Conservation (phyloP, 2,797 vertebrate genomes). For the Notolabrus celidotus region DNA sequence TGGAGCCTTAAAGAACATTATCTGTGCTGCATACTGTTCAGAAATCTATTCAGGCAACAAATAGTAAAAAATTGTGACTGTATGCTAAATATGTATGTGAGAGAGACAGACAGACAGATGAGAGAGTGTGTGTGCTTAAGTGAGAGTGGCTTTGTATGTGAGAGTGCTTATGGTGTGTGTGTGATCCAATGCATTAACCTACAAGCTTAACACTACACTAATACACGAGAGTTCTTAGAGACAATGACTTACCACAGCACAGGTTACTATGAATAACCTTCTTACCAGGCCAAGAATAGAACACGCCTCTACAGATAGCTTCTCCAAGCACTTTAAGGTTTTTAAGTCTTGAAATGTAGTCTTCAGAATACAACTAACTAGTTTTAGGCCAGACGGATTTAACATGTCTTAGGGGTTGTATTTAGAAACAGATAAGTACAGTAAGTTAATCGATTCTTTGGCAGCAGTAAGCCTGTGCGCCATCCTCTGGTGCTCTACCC, state of each 20-base stretch:
- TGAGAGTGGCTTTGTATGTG: background rate
- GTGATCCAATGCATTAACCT: slow-evolving; percentile 44
- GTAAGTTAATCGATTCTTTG: background rate
- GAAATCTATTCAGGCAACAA: too few species aligned
- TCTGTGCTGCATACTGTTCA: too few species aligned
- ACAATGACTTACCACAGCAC: slow-evolving; percentile 30
- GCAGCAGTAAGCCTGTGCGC: slow-evolving; percentile 6
- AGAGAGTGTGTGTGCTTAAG: too few species aligned
- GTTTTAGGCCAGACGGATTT: slow-evolving; percentile 44
- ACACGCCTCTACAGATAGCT: slow-evolving; percentile 41
- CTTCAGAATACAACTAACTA: slow-evolving; percentile 27
- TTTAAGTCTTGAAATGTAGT: slow-evolving; percentile 36
- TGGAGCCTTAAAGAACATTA: too few species aligned
- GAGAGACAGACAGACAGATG: too few species aligned
- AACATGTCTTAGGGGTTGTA: slow-evolving; percentile 12
- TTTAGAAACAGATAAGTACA: slow-evolving; percentile 2
- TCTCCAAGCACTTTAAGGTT: slow-evolving; percentile 11
- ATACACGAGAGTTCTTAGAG: slow-evolving; percentile 6
- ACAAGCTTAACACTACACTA: slow-evolving; percentile 39
- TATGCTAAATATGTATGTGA: background rate
- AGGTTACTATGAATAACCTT: slow-evolving; percentile 47
- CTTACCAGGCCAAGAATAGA: slow-evolving; percentile 56
- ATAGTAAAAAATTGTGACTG: too few species aligned
- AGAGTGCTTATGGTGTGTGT: background rate
- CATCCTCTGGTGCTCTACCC: background rate